Base-by-base conservation (phyloP, 2,888 invertebrate species). In the Galerucella pusilla region DNA sequence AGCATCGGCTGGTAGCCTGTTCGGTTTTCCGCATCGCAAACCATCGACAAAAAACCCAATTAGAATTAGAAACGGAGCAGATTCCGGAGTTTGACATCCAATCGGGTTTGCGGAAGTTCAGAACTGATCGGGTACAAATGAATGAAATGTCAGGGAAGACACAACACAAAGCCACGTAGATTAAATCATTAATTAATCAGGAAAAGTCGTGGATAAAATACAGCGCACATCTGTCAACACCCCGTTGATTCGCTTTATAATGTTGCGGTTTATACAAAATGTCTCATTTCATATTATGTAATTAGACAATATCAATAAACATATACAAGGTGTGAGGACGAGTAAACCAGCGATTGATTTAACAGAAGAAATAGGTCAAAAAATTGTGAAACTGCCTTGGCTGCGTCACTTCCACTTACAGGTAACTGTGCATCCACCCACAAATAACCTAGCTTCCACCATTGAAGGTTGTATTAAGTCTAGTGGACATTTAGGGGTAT, bases 21-120 rank as follows among this genome's bases (percentile, higher is more conserved):
- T 65, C 46, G 64, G 46, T 16, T 65, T 46, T 65, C 20, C 46
- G 64, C 46, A 65, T 65, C 65, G 57, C 20, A 65, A 68, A 63
- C 73, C 57, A 54, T 69, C 73, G 64, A 60, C 73, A 71, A 75
- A 75, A 74, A 75, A 75, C 75, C 69, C 73, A 75, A 75, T 75
- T 75, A 75, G 75, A 75, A 73, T 70, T 70, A 67, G 75, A 73
- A 75, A 75, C 72, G 70, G 57, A 73, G 73, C 75, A 73, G 75
- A 70, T 73, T 69, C 69, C 66, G 54, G 59, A 73, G 70, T 11
- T 73, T 73, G 70, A 75, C 70, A 42, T 75, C 73, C 73, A 75
- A 73, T 75, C 73, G 73, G 72, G 64, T 12, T 70, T 63, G 61
- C 70, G 75, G 75, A 61, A 70, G 66, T 61, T 68, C 54, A 67